These are phyloP conservation scores for Orchestes rusci DNA, from an alignment of 2,888 invertebrate species.

Conservation along the genomic window DNA sequence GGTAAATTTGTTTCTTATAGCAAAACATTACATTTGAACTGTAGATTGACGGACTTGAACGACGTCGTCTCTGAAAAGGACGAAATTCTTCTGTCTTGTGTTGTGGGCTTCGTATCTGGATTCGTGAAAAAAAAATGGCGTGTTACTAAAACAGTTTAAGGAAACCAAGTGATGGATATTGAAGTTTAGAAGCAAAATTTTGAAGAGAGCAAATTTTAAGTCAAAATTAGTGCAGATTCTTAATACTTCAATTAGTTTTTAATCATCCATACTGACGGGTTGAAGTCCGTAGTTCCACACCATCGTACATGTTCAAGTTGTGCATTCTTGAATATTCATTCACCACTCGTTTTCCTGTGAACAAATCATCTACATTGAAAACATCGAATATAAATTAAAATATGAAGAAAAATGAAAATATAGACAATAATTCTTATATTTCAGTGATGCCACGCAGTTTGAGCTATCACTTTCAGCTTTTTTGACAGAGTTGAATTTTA, in stretches of 20 bases:
- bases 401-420: neutral
- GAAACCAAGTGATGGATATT: constrained; percentile 15
- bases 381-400: no score
- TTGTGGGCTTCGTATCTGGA: constrained; percentile 40
- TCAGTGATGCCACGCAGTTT: no score
- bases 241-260: constrained; percentile 41
- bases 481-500: no score
- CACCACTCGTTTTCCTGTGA: constrained; percentile 60
- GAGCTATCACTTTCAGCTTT: no score
- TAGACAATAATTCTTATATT: no score
- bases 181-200: constrained; percentile 13
- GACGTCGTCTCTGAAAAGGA: constrained; percentile 36
- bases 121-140: constrained; percentile 12
- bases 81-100: constrained; percentile 40
- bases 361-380: no score
- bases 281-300: constrained; percentile 65
- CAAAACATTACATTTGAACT: constrained; percentile 40
- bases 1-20: constrained; percentile 11
- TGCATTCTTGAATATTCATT: constrained; percentile 69
- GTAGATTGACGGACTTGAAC: constrained; percentile 42
- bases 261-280: constrained; percentile 78
- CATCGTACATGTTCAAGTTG: constrained; percentile 70
- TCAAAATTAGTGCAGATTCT: no score
- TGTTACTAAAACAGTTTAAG: constrained; percentile 4
- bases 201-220: constrained; percentile 7